Base-by-base conservation (phyloP, 1,140 invertebrate species). In the Cherax destructor region DNA sequence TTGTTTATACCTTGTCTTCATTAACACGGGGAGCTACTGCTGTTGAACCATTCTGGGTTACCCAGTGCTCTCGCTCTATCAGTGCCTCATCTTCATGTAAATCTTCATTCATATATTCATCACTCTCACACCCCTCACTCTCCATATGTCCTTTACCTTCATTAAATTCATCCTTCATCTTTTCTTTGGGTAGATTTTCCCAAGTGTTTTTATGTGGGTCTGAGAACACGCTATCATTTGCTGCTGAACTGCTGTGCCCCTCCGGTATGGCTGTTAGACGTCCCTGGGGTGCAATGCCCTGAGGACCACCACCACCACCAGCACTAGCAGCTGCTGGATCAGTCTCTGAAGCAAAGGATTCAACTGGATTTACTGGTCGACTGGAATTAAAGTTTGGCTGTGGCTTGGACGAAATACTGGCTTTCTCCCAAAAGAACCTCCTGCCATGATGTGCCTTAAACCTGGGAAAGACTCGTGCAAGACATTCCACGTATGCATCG, bases 401-500 rank as follows among this genome's bases (percentile, higher is more conserved):
- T 50, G 83, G 90, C 21, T 59, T 49, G 18, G 90, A 91, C 3
- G 90, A 91, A 59, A 91, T 61, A 41, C 90, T 91, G 0, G 90
- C 84, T 16, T 81, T 86, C 21, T 91, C 90, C 90, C 90, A 91
- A 78, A 87, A 87, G 84, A 91, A 87, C 78, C 83, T 84, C 10
- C 80, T 59, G n/a, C 89, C 89, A 72, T 83, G 89, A 69, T 91
- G 89, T 21, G 56, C 65, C 89, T 85, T 78, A 10, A 91, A 74
- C 10, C 61, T 52, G 30, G 90, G 90, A 52, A 91, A 87, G 24
- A 91, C 90, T 49, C 84, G 50, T 2, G 84, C 84, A 77, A 91
- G 61, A 50, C 90, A 91, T 13, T 91, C 90, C 3, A 91, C 84
- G 65, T 91, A 91, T 6, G 90, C 90, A 81, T 91, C 90, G 16